phyloP scores from a whole-genome alignment of 2,797 vertebrate species.

The Falco peregrinus region DNA sequence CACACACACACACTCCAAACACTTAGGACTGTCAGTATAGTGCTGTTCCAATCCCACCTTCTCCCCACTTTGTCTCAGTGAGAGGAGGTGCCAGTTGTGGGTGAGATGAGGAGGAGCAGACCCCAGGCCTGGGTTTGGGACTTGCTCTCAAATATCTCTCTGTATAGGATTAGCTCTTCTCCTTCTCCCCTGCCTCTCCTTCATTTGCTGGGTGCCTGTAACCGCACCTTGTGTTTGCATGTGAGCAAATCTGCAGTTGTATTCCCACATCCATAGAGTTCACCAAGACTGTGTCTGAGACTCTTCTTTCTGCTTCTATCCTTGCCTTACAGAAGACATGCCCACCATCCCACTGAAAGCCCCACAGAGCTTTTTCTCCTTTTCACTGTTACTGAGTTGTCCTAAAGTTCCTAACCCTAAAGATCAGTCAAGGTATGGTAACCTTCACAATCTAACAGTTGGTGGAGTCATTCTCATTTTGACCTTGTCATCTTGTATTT shows the following conservation, averaged over 20 bases:
- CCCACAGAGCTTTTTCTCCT: background rate
- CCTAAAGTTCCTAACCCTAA: background rate
- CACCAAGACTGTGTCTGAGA: background rate
- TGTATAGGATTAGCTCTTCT: background rate
- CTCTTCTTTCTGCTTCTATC: background rate
- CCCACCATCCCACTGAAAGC: background rate
- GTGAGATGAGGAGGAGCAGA: background rate
- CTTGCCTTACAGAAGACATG: background rate
- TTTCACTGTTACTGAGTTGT: background rate
- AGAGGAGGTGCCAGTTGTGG: background rate
- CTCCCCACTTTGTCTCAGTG: background rate
- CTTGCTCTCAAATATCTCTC: background rate
- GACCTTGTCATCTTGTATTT: background rate
- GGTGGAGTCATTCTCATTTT: background rate
- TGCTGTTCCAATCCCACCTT: background rate
- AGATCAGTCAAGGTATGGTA: background rate
- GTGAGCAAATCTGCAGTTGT: background rate
- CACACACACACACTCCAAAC: fast-evolving
- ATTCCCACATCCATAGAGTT: background rate
- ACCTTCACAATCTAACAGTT: background rate
- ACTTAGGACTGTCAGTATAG: fast-evolving
- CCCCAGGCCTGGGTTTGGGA: background rate
- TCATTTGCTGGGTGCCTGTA: background rate
- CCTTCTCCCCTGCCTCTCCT: background rate
- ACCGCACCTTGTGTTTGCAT: background rate